Evolutionary conservation across 2,797 vertebrate genomes (phyloP).

Genomic region (Enteromius anoplus): DNA sequence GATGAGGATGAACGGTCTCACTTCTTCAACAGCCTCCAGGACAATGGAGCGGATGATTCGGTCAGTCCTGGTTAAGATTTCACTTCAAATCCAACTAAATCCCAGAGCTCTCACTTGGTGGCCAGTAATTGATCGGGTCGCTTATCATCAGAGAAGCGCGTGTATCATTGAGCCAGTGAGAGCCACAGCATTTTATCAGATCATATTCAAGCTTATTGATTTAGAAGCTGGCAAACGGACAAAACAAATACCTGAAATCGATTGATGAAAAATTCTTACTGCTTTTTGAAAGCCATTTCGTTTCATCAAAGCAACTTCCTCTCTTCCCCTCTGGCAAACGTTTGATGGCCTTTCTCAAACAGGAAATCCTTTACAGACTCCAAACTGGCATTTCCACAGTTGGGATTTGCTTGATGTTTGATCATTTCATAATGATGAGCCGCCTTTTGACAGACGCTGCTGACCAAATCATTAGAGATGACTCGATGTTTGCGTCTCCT

Average conservation of each 20-base stretch:
- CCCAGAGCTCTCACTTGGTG: not conserved
- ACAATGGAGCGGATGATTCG: conserved; percentile 85
- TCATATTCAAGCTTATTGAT: not conserved
- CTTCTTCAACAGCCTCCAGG: conserved; percentile 84
- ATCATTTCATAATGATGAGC: conserved; percentile 29
- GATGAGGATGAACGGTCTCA: conserved; percentile 91
- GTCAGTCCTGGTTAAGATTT: conserved; percentile 69
- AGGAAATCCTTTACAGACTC: conserved; percentile 23
- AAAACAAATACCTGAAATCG: not conserved
- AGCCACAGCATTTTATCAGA: not conserved
- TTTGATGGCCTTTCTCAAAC: conserved; percentile 27
- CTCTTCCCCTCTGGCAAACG: conserved; percentile 12
- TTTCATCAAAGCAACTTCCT: not conserved
- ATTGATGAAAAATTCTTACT: not conserved
- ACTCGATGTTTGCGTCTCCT: conserved; percentile 11
- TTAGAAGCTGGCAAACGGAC: not conserved
- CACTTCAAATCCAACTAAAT: not conserved
- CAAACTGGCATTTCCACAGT: conserved; percentile 29
- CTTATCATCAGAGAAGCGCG: not conserved
- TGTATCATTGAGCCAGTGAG: not conserved
- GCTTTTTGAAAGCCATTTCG: conserved; percentile 7
- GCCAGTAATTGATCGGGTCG: not conserved
- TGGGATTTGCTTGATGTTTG: conserved; percentile 30
- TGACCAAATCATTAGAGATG: conserved; percentile 26
- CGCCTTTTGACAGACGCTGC: conserved; percentile 10